A percentile compares a stretch with the other conserved stretches of the same genome.
These are phyloP conservation scores for Penaeus japonicus DNA, from an alignment of 1,140 invertebrate genomes.

Conservation along the genomic window DNA sequence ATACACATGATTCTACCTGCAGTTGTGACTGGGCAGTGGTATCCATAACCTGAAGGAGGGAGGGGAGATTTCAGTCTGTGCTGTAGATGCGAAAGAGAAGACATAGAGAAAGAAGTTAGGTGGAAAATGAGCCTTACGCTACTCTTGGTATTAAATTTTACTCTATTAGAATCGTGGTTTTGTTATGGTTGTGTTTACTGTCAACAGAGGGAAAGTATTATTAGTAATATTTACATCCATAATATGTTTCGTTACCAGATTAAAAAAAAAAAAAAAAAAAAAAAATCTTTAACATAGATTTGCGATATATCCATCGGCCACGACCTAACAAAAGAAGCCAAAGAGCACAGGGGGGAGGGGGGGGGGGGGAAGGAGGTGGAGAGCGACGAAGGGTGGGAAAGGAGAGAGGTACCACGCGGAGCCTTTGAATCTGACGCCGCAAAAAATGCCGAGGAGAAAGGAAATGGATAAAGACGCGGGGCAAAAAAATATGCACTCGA, in stretches of 20 bases:
- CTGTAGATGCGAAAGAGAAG: not conserved
- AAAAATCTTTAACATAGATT: not conserved
- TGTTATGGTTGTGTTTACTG: not conserved
- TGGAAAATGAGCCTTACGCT: no score
- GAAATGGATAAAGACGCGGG: no score
- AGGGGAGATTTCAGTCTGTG: not conserved
- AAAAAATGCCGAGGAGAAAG: no score
- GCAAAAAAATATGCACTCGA: no score
- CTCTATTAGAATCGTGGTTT: no score
- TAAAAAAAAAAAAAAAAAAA: no score
- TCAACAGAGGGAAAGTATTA: not conserved
- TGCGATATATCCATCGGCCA: not conserved
- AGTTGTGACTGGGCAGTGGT: slow-evolving; percentile 85
- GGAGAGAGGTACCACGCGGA: no score
- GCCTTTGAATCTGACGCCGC: no score
- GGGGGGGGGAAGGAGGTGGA: slow-evolving; percentile 61
- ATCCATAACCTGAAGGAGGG: slow-evolving; percentile 82
- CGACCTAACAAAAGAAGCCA: not conserved
- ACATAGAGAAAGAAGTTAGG: not conserved
- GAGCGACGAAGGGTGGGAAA: not conserved
- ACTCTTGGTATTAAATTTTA: no score
- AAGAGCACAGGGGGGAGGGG: not conserved
- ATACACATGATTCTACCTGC: slow-evolving; percentile 87
- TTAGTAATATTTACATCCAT: no score
- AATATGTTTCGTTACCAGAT: no score